A percentile compares a stretch with the other conserved stretches of the same genome.
Evolutionary conservation across 2,797 vertebrate genomes (phyloP).

Genomic region (Fringilla coelebs): DNA sequence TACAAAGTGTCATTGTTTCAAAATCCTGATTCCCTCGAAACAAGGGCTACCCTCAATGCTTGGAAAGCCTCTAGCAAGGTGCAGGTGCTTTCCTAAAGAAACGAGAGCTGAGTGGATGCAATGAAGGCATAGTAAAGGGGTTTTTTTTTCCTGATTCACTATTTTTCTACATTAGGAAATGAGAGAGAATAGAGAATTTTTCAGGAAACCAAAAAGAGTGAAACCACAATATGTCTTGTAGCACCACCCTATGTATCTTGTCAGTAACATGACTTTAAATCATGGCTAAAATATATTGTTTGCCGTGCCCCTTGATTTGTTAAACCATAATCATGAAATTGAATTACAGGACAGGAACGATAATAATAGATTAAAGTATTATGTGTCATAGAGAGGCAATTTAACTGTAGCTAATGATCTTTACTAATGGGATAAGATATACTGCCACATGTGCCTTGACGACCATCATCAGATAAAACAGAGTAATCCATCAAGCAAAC

Average conservation of each 20-base stretch:
- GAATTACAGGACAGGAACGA: constrained; percentile 36
- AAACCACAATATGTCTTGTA: background rate
- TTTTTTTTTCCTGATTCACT: background rate
- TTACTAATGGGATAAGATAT: constrained; percentile 62
- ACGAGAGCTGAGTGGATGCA: background rate
- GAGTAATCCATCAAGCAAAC: constrained; percentile 57
- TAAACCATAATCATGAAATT: constrained; percentile 58
- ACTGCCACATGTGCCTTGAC: constrained; percentile 48
- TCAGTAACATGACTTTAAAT: constrained; percentile 10
- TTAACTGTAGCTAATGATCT: constrained; percentile 58
- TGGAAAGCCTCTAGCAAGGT: background rate
- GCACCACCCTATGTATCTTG: constrained; percentile 16
- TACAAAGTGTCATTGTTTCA: background rate
- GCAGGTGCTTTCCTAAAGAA: background rate
- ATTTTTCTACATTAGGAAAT: background rate
- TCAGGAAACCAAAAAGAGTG: background rate
- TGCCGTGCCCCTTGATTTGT: constrained; percentile 25
- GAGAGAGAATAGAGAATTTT: background rate
- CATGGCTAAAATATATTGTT: constrained; percentile 44
- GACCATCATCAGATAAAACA: constrained; percentile 23
- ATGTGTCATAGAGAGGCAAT: constrained; percentile 52
- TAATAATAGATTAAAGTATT: constrained; percentile 45
- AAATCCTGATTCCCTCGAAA: background rate
- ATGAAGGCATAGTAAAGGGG: background rate
- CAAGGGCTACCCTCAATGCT: background rate